Evolutionary conservation across 1,140 invertebrate species (phyloP), one percentile per base, ranked within the genome.

Genomic region (Drosophila baimaii): DNA sequence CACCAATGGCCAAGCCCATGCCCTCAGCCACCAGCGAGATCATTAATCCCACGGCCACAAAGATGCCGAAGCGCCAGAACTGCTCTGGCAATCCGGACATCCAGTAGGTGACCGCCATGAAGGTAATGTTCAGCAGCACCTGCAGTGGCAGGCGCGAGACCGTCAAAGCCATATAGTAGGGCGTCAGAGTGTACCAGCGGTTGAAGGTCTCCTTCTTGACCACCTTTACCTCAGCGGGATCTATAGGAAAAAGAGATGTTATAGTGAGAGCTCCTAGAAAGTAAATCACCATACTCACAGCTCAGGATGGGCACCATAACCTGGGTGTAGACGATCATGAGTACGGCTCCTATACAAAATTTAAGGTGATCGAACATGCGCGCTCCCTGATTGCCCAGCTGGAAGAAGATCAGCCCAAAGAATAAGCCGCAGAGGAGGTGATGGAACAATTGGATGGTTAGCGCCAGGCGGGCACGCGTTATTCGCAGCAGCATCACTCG

Each of bases 161-260:
- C 0, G 95, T 96, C 58, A 96, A 92, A 0, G 96, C 96, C 23
- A 95, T 92, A 81, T 96, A 97, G 92, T 97, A 97, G 0, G 96
- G 95, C 44, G 94, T 94, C 0, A 97, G 92, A 35, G 95, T 94
- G 92, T 97, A 97, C 96, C 96, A 97, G 71, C 96, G 95, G 91
- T 97, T 97, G 58, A 97, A 95, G 84, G 96, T 95, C 92, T 97
- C 96, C 90, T 96, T 95, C 62, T 96, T 95, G 69, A 97, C 95
- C 25, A 97, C 93, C 78, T 95, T 95, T 65, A 97, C 95, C 93
- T 97, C 96, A 84, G 94, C 93, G 0, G 96, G 96, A 94, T 96
- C 96, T 97, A 92, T 6, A 8, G 15, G 0, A 93, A 92, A 92
- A 31, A 15, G 1, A 17, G 1, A 29, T 19, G 5, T 4, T 41